These are phyloP conservation scores for Sternotherus odoratus DNA, from an alignment of 2,797 vertebrate species.

Conservation along the genomic window DNA sequence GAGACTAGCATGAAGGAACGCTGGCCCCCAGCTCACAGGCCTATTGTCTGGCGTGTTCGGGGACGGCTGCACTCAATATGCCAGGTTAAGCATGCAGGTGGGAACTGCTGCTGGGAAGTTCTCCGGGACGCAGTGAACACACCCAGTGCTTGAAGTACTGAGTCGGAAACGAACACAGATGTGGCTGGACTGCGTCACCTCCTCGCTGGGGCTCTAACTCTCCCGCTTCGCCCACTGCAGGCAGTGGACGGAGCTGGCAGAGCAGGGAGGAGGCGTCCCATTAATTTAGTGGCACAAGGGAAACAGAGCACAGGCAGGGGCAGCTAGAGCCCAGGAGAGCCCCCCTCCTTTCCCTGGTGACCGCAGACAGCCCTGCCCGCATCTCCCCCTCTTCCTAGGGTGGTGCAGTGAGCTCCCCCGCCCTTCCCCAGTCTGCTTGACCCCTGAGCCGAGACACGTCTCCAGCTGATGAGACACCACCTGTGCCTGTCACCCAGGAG, in stretches of 20 bases:
- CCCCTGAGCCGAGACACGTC: not conserved
- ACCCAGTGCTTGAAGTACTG: not conserved
- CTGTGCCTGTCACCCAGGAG: not conserved
- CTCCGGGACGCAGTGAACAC: not conserved
- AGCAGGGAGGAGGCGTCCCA: not conserved
- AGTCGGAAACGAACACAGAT: not conserved
- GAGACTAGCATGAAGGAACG: not conserved
- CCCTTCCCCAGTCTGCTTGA: not conserved
- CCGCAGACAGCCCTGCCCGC: not conserved
- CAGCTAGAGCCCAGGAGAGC: too few relatives aligned
- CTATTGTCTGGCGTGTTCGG: not conserved
- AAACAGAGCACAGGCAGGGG: not conserved
- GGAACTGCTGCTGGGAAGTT: not conserved
- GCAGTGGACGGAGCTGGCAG: not conserved
- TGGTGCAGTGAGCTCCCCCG: too few relatives aligned
- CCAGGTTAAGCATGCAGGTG: not conserved
- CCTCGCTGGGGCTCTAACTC: not conserved
- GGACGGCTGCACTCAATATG: not conserved
- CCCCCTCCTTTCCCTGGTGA: not conserved
- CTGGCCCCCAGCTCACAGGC: not conserved
- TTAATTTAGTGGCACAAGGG: not conserved
- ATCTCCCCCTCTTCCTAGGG: not conserved
- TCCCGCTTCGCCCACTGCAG: not conserved
- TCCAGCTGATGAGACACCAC: not conserved
- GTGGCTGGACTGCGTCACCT: not conserved